Evolutionary conservation across 2,888 invertebrate genomes (phyloP), one percentile per base, ranked within the genome.

Genomic region (Zelleria hepariella): DNA sequence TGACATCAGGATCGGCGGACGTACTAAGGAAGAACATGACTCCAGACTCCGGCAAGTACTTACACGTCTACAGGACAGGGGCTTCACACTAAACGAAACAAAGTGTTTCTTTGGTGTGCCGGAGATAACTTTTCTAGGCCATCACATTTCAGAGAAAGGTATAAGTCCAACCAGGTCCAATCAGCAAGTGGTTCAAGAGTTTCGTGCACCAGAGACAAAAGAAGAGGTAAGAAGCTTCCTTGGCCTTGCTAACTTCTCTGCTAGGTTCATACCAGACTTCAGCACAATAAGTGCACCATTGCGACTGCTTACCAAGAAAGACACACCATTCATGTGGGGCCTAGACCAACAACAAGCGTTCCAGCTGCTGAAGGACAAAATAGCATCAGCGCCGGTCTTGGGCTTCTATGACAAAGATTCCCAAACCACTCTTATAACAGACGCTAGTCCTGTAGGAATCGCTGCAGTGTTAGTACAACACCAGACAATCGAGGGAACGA

Each of bases 181-280:
- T 27, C 23, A 18, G 23, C 21, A 53, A 8, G 55, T 49, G 10
- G 32, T 61, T 20, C 51, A 57, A 21, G 57, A 61, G 23, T 61
- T 59, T 10, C 21, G 61, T 21, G 47, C 59, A 1, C 61, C 61
- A 47, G 5, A 42, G 5, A 59, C 24, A 10, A 57, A 52, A 42
- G 47, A 52, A 23, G 53, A 53, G 24, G 53, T 53, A 21, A 53
- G 61, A 52, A 61, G 61, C 27, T 61, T 59, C 56, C 27, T 61
- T 15, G 59, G 61, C 2, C 24, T 60, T 6, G 58, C 59, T 6
- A 62, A 59, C 20, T 62, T 60, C 49, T 62, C 62, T 42, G 62
- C 60, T 15, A 10, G 62, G n/a, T 62, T 62, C 24, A 62, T 62
- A 26, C 62, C 62, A 6, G 21, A 62, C 27, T 62, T 51, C 47